Evolutionary conservation across 2,888 invertebrate species (phyloP).

Genomic region (Sthenelais limicola): DNA sequence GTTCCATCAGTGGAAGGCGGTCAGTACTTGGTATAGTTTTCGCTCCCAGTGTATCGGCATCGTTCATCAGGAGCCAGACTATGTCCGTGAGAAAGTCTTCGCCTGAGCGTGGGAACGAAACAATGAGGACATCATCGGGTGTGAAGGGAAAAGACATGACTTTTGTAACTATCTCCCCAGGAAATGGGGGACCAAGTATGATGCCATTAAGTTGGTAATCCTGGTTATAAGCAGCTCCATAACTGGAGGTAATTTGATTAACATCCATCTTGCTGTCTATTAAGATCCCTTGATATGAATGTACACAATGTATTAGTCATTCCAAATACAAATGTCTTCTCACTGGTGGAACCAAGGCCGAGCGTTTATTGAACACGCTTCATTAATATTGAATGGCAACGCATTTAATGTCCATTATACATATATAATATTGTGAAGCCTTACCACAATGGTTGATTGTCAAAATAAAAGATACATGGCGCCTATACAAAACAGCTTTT

Average conservation of each 20-base stretch:
- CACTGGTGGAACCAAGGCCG: too few relatives aligned
- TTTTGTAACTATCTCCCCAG: not conserved
- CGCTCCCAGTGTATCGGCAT: constrained; percentile 20
- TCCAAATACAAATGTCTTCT: too few relatives aligned
- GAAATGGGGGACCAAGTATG: constrained; percentile 23
- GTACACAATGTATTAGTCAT: too few relatives aligned
- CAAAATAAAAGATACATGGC: too few relatives aligned
- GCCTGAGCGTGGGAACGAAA: constrained; percentile 8
- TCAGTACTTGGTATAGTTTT: not conserved
- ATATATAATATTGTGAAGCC: too few relatives aligned
- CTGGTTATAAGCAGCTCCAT: not conserved
- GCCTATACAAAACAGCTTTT: too few relatives aligned
- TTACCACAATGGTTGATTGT: too few relatives aligned
- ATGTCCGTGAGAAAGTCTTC: constrained; percentile 4
- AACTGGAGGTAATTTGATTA: constrained; percentile 1
- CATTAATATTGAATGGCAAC: too few relatives aligned
- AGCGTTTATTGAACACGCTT: too few relatives aligned
- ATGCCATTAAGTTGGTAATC: constrained; percentile 11
- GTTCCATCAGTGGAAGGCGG: constrained; percentile 20
- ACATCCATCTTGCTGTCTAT: too few relatives aligned
- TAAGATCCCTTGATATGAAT: too few relatives aligned
- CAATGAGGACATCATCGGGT: not conserved
- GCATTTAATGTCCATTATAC: too few relatives aligned
- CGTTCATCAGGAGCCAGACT: constrained; percentile 30
- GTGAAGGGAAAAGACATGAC: constrained; percentile 16